Evolutionary conservation across 2,888 invertebrate species (phyloP).

Genomic region (Epirrita christyi): DNA sequence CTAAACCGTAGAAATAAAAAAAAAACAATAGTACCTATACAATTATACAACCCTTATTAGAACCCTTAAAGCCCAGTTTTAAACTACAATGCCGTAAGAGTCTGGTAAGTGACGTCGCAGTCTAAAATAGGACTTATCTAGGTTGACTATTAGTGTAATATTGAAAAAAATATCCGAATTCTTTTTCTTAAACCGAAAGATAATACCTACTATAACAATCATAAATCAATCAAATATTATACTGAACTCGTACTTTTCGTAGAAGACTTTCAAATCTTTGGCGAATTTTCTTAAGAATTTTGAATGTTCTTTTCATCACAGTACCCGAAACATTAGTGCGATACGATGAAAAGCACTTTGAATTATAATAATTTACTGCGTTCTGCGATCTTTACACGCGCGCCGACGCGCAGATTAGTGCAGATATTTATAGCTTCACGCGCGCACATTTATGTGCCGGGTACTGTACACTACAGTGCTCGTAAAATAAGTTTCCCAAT

Average conservation of each 20-base stretch:
- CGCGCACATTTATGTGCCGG: slow-evolving; percentile 30
- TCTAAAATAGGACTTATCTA: too few species aligned
- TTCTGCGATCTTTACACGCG: too few species aligned
- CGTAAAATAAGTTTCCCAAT: slow-evolving; percentile 27
- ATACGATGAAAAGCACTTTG: too few species aligned
- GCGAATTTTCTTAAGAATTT: slow-evolving; percentile 18
- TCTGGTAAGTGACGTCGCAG: too few species aligned
- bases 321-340: background rate
- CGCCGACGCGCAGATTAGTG: too few species aligned
- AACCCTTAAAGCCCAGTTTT: too few species aligned
- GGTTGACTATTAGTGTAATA: too few species aligned
- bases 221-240: background rate
- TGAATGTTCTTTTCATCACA: background rate
- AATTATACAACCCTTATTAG: slow-evolving; percentile 21
- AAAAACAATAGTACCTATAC: slow-evolving; percentile 14
- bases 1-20: slow-evolving; percentile 4
- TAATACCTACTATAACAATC: background rate
- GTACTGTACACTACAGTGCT: slow-evolving; percentile 17
- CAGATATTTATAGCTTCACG: slow-evolving; percentile 18
- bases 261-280: slow-evolving; percentile 18
- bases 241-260: slow-evolving; percentile 3
- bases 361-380: too few species aligned
- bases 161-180: too few species aligned
- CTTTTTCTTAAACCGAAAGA: slow-evolving; percentile 6
- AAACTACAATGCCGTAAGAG: too few species aligned